Base-by-base conservation (phyloP, 2,797 vertebrate genomes). In the Erpetoichthys calabaricus region DNA sequence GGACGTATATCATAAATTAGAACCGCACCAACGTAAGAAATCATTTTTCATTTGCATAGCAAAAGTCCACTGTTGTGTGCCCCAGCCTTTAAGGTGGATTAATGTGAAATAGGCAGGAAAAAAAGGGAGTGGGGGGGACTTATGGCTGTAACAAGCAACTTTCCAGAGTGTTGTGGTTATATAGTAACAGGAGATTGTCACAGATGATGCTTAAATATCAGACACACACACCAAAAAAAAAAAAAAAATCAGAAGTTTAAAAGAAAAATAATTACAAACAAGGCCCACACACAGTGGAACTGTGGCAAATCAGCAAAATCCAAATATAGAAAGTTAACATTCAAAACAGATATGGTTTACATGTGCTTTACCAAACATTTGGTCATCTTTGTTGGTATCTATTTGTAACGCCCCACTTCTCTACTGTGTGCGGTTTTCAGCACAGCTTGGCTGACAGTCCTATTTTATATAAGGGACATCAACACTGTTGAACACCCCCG, bases 241-340 rank as follows among this genome's bases (percentile, higher is more conserved):
- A 25, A 84, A 72, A 74, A 43, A 47, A 54, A 74, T 67, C 67
- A 59, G 55, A 49, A n/a, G 7, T 49, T 49, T 49, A 49, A 7
- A 49, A 53, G 49, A 47, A 69, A 75, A 77, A 68, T 72, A 68
- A 81, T 81, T 75, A 83, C 76, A 82, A 81, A 82, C 77, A 79
- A 67, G 77, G 76, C 77, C 67, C 82, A 85, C 82, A 82, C 81
- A 86, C 78, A 51, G 72, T 70, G 76, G 53, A 6, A 51, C n/a
- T 5, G 70, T 54, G 46, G 50, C 45, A 7, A 44, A 52, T 53
- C 9, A 56, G 47, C 25, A 45, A 3, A 43, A 55, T 51, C 55
- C 45, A 56, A 51, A 61, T 47, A 56, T 56, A 53, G 55, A 57
- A 25, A 42, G n/a, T 45, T 55, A 42, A 6, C 53, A 54, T 42